Percentiles rank a stretch among this genome's conserved stretches.
Evolutionary conservation across 2,113 vertebrate genomes (phyloP).

Genomic region (Ramphastos sulfuratus): DNA sequence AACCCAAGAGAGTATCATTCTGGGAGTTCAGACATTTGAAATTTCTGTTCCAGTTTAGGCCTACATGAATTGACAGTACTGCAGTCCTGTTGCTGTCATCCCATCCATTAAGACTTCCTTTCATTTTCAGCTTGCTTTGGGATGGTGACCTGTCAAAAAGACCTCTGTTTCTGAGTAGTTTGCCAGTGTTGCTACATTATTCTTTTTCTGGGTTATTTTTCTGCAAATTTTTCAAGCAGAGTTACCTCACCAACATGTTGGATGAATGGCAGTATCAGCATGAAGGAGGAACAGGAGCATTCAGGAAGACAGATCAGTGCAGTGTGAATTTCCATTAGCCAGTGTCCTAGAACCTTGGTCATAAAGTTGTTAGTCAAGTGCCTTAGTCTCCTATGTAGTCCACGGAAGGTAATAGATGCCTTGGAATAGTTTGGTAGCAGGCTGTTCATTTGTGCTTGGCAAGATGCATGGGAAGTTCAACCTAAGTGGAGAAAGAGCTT

Average conservation of each 20-base stretch:
- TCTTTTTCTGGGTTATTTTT: neutral
- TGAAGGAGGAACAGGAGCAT: neutral
- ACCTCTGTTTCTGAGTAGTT: neutral
- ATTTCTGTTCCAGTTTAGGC: neutral
- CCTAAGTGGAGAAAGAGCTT: neutral
- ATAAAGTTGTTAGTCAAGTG: neutral
- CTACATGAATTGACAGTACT: neutral
- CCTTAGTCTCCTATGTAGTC: accelerated
- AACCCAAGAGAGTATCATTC: neutral
- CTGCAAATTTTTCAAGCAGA: neutral
- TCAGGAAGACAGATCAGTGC: neutral
- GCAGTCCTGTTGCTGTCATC: neutral
- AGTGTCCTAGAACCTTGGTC: neutral
- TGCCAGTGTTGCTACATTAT: neutral
- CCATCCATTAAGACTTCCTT: neutral
- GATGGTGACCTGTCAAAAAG: neutral
- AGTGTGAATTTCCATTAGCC: neutral
- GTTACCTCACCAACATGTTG: neutral
- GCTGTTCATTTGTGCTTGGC: neutral
- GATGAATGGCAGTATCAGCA: neutral
- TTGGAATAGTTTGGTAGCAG: neutral
- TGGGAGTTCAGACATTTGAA: neutral
- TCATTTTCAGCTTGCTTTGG: neutral
- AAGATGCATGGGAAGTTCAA: neutral
- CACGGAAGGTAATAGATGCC: neutral